These are phyloP conservation scores for Sphyrna mokarran DNA, from an alignment of 2,113 vertebrate genomes.

Conservation along the genomic window DNA sequence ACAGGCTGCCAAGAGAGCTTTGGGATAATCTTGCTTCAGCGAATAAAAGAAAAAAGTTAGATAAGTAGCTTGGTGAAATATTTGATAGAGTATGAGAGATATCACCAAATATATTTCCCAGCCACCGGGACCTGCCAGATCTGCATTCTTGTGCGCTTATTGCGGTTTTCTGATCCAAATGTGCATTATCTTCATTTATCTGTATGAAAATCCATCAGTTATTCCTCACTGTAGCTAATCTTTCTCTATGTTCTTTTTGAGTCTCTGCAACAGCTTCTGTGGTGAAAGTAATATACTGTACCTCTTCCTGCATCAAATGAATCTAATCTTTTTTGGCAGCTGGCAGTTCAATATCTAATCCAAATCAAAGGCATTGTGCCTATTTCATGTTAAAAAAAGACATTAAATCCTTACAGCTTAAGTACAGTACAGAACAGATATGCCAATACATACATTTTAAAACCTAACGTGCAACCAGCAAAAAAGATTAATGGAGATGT, in stretches of 20 bases:
- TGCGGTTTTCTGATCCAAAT: neutral
- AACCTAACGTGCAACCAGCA: slow-evolving; percentile 34
- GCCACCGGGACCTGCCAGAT: neutral
- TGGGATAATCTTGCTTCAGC: neutral
- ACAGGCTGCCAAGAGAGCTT: neutral
- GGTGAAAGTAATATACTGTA: neutral
- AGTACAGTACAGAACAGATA: neutral
- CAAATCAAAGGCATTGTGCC: slow-evolving; percentile 22
- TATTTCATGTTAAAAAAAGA: neutral
- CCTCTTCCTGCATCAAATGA: neutral
- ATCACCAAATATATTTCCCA: neutral
- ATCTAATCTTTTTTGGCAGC: slow-evolving; percentile 9
- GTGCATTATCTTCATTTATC: neutral
- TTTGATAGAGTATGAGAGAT: neutral
- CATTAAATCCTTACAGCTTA: neutral
- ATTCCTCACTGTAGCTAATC: neutral
- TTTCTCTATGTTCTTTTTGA: neutral
- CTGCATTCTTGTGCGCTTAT: neutral
- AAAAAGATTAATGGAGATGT: slow-evolving; percentile 40
- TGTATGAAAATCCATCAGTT: neutral
- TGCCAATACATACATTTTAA: neutral
- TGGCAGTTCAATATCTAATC: slow-evolving; percentile 16
- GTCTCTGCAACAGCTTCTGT: neutral
- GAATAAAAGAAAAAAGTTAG: neutral
- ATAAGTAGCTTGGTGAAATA: neutral